Evolutionary conservation across 2,797 vertebrate genomes (phyloP), one percentile per base, ranked within the genome.

Genomic region (Molossus molossus): DNA sequence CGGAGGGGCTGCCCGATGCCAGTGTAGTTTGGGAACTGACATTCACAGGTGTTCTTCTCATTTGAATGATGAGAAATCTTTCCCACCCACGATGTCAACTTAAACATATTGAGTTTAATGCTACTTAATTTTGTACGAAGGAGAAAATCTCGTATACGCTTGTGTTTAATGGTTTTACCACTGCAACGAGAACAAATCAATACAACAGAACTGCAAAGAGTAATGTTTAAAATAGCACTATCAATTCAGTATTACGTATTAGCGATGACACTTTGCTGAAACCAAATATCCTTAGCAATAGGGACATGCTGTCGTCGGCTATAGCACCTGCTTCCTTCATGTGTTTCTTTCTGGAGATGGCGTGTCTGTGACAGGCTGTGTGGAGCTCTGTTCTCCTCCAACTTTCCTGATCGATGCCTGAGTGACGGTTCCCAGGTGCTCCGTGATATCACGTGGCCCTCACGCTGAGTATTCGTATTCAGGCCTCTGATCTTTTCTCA

Each of bases 401-500:
- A 37, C 17, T 37, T 64, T 81, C 57, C 62, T 88, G 77, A 55
- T 87, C 25, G 55, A 88, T 90, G 13, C n/a, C 14, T 77, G 21
- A 62, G 37, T 48, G 21, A 37, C 37, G 27, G 69, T 62, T 86
- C 55, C 20, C 1, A 20, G 18, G 1, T n/a, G 86, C 17, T 75
- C 45, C 9, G 0, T 79, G 29, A 15, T 64, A 40, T 23, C 33
- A 7, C 65, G 65, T 69, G 27, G 18, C 67, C 57, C 40, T 91
- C 14, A 25, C 6, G 65, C 77, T 21, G 58, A 48, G 58, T 48
- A 27, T 81, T 50, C 72, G 1, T 64, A 21, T 81, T 82, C 73
- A 84, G 69, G 50, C 88, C 73, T 95, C 81, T 88, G 76, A n/a
- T 82, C 25, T 64, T 75, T 95, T 87, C 90, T 90, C 48, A 25